Evolutionary conservation across 1,140 invertebrate genomes (phyloP), one percentile per base, ranked within the genome.

Genomic region (Aphelinus certus): DNA sequence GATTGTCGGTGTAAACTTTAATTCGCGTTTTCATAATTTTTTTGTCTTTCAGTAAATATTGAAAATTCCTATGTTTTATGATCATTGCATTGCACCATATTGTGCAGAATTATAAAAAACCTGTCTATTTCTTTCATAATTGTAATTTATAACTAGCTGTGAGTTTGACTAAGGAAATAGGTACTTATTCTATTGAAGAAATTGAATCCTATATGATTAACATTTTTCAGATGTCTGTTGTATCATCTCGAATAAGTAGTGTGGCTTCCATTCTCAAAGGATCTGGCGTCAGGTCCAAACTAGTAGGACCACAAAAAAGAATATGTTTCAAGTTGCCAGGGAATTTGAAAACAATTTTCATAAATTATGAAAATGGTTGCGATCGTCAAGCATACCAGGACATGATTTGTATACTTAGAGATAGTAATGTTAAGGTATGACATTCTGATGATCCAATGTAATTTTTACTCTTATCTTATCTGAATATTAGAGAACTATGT

Each of bases 201-300:
- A 0, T 26, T 26, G 26, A 26, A 26, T 26, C 26, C 26, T 26
- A 26, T 60, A 10, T n/a, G 26, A 60, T 65, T 70, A 63, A 47
- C n/a, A 26, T 71, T 55, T 71, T 10, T 51, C 68, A 88, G 86
- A 88, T 88, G 87, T 88, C 87, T 56, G 78, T 88, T 10, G 76
- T 87, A 64, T 87, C 87, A 3, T 84, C 87, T n/a, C 80, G 82
- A 75, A 63, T 82, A 4, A 86, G 79, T n/a, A 84, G 81, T 69
- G 78, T 88, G 7, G 81, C 84, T 3, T 87, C 86, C 9, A 85
- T 88, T 71, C 57, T 88, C 9, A 88, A 86, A 73, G 64, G 66
- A 55, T 81, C 84, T 4, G 82, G 82, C 7, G 70, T 81, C 7
- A 82, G 85, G 71, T 64, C 79, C 0, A 65, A 81, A 49, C 63